Evolutionary conservation across 2,113 vertebrate genomes (phyloP).

Genomic region (Carassius gibelio): DNA sequence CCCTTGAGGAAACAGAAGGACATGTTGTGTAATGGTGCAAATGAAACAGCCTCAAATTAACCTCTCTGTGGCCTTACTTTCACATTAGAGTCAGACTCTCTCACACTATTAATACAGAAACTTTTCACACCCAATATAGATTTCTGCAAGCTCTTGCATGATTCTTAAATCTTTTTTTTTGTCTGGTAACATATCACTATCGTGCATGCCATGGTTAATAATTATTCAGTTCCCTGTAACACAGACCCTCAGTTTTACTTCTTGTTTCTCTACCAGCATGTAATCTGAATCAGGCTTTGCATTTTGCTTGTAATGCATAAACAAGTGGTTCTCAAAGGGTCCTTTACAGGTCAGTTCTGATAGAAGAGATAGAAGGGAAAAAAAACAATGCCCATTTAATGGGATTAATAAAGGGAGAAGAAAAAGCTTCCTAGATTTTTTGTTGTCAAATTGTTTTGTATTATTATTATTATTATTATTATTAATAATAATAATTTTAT

Average conservation of each 20-base stretch:
- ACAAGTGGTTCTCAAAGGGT: not conserved
- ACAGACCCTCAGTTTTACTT: not conserved
- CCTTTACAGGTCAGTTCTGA: not conserved
- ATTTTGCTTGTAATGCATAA: not conserved
- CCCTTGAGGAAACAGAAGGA: slow-evolving; percentile 14
- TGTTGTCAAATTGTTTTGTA: not conserved
- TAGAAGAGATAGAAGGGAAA: not conserved
- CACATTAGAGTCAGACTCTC: not conserved
- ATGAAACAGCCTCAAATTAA: slow-evolving; percentile 1
- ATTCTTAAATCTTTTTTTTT: not conserved
- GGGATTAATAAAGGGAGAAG: no score
- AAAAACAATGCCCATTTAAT: not conserved
- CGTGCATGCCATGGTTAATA: not conserved
- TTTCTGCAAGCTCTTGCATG: not conserved
- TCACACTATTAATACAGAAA: not conserved
- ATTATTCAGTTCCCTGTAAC: not conserved
- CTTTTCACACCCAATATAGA: not conserved
- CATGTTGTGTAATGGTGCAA: slow-evolving; percentile 33
- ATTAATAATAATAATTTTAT: no score
- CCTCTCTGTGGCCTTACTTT: slow-evolving; percentile 8
- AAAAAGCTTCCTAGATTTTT: not conserved
- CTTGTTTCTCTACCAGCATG: not conserved
- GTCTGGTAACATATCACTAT: not conserved
- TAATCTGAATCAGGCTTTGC: not conserved
- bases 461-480: no score